These are phyloP conservation scores for Nothoprocta perdicaria DNA, from an alignment of 2,113 vertebrate genomes.

Conservation along the genomic window DNA sequence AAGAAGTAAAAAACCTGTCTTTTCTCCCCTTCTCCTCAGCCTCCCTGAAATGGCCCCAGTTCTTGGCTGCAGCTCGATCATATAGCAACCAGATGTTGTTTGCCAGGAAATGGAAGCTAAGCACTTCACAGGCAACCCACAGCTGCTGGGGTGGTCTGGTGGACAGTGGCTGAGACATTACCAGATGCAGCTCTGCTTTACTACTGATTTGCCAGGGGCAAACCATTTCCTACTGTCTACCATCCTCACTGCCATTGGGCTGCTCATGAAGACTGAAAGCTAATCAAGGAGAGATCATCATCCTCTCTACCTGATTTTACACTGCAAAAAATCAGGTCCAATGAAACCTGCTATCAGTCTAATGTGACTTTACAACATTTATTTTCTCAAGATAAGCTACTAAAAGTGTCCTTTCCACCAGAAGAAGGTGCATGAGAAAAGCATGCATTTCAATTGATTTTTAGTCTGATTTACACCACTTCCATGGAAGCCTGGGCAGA, in stretches of 20 bases:
- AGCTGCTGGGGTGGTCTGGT: accelerated
- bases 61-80: accelerated
- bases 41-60: accelerated
- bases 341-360: background rate
- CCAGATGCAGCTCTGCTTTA: background rate
- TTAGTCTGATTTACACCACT: background rate
- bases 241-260: background rate
- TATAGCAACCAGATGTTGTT: background rate
- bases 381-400: background rate
- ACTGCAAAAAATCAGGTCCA: background rate
- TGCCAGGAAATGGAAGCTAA: background rate
- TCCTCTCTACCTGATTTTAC: background rate
- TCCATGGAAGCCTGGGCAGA: background rate
- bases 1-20: background rate
- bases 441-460: background rate
- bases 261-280: accelerated
- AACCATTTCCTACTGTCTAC: background rate
- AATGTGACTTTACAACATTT: background rate
- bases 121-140: accelerated
- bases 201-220: background rate
- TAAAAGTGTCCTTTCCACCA: background rate
- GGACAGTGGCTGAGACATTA: background rate
- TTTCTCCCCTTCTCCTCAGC: background rate
- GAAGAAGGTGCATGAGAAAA: background rate
- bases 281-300: background rate